Conservation (phyloP, 1,140 invertebrate genomes). For the Hydropsyche tenuis region DNA sequence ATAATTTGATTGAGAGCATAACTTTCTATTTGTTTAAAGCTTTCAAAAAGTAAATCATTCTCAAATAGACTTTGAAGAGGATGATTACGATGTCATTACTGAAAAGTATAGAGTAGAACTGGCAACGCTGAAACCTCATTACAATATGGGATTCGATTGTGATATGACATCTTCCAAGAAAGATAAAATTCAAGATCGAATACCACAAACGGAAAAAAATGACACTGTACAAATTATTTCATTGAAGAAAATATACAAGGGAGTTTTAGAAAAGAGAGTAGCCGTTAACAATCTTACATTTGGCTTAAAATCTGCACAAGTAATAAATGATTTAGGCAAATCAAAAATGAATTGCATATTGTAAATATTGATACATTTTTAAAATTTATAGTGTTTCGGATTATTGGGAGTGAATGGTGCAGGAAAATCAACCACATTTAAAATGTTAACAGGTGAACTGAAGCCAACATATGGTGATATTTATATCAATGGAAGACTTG, state of each 20-base stretch:
- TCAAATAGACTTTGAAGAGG: constrained; percentile 51
- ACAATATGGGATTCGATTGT: constrained; percentile 21
- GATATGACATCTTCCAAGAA: neutral
- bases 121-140: constrained; percentile 47
- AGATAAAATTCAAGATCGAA: constrained; percentile 1
- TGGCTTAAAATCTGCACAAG: constrained; percentile 58
- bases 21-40: constrained; percentile 37
- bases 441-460: constrained; percentile 74
- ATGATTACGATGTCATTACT: constrained; percentile 60
- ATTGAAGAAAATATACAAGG: constrained; percentile 59
- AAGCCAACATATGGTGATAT: constrained; percentile 62
- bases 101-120: constrained; percentile 61
- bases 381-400: constrained; percentile 70
- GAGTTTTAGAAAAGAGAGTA: constrained; percentile 55
- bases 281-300: constrained; percentile 59
- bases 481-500: constrained; percentile 57
- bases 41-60: constrained; percentile 46
- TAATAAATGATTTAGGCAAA: no score
- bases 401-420: constrained; percentile 77
- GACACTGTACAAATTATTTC: constrained; percentile 59
- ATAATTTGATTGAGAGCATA: constrained; percentile 21
- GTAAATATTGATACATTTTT: neutral
- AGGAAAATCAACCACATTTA: constrained; percentile 77
- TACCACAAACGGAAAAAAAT: neutral
- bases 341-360: no score